Evolutionary conservation across 2,797 vertebrate species (phyloP).

Genomic region (Phaenicophaeus curvirostris): DNA sequence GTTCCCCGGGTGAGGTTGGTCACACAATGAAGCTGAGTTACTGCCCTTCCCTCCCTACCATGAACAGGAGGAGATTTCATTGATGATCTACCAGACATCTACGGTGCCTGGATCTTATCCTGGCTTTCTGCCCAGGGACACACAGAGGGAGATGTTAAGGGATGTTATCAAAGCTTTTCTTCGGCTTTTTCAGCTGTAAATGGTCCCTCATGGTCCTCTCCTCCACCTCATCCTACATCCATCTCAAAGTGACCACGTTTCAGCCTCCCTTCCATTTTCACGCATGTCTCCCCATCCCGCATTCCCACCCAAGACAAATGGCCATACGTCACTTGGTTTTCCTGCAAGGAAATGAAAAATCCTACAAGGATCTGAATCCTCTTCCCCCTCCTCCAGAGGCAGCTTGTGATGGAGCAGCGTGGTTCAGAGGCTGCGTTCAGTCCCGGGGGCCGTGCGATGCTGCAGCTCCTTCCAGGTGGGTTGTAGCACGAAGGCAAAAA

Average conservation of each 20-base stretch:
- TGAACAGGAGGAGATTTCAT: background rate
- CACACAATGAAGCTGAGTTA: background rate
- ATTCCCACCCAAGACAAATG: fast-evolving
- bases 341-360: background rate
- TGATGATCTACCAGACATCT: background rate
- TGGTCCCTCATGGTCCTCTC: background rate
- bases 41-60: background rate
- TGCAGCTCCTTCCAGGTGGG: background rate
- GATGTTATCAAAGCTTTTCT: background rate
- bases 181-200: background rate
- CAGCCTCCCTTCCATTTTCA: background rate
- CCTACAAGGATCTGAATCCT: background rate
- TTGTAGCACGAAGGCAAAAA: background rate
- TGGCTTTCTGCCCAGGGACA: background rate
- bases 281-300: fast-evolving
- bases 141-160: background rate
- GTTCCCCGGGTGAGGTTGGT: background rate
- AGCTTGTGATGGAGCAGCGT: fast-evolving
- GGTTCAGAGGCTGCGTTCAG: background rate
- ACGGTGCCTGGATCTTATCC: background rate
- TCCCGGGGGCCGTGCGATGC: background rate
- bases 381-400: background rate
- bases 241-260: background rate
- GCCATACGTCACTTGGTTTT: background rate
- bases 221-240: background rate